Base-by-base conservation (phyloP, 2,797 vertebrate species). In the Alfaro cultratus region DNA sequence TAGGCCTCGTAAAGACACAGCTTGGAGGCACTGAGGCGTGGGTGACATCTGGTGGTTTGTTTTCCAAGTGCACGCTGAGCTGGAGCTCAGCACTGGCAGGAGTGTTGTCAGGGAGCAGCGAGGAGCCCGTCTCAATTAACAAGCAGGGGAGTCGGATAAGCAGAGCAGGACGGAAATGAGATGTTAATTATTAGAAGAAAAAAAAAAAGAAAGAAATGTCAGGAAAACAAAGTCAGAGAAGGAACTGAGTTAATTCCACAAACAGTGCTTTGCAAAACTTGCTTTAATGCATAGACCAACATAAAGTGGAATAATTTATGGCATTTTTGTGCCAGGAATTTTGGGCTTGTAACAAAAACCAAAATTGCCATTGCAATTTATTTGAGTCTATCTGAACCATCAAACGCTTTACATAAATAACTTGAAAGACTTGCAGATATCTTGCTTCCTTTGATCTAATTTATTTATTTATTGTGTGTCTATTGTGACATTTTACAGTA, bases 41-140 rank as follows among this genome's bases (percentile, higher is more conserved):
- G 84, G 89, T 83, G 93, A 93, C 94, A 92, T 90, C 95, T 93
- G 90, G 82, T 88, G 95, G 94, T 77, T 64, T 60, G 49, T 80
- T 82, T 72, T 64, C 62, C 12, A 78, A 89, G 86, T 92, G 87
- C 92, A 91, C 12, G 11, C 41, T 80, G 85, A 0, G 76, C 74
- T 85, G 79, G 26, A 73, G 81, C 77, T 74, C 73, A 68, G 76
- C 78, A 21, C 26, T 12, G 73, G 68, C 81, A 71, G 8, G n/a
- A 23, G 36, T 31, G 71, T 10, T 15, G 57, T 45, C n/a, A 23
- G 10, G 45, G 51, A 11, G 55, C 41, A 47, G 74, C 8, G 75
- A 82, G 53, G 15, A 64, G 82, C n/a, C 12, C 77, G 75, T 75
- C 84, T 76, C 89, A 87, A 89, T 86, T 86, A 85, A 81, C 31